Evolutionary conservation across 2,797 vertebrate genomes (phyloP).

Genomic region (Cryptoblepharus egeriae): DNA sequence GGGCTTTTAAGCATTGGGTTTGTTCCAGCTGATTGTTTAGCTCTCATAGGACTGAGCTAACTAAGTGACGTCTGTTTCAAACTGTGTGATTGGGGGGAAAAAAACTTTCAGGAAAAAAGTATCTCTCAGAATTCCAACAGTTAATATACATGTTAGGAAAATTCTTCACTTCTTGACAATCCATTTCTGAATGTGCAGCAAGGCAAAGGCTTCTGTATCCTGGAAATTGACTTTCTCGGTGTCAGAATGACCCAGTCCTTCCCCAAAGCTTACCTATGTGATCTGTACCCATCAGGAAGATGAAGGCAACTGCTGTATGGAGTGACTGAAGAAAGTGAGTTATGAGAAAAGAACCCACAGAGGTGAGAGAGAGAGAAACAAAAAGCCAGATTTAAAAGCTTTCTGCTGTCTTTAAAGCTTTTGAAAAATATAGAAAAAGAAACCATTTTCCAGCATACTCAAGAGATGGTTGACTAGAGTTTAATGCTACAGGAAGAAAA

Average conservation of each 20-base stretch:
- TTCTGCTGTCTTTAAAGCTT: conserved; percentile 8
- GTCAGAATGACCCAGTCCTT: background rate
- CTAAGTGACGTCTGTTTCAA: background rate
- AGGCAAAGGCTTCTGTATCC: background rate
- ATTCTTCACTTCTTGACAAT: conserved; percentile 1
- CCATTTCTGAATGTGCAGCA: background rate
- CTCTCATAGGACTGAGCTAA: background rate
- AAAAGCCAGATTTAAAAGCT: background rate
- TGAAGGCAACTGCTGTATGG: background rate
- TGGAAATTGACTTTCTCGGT: background rate
- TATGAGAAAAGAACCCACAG: conserved; percentile 1
- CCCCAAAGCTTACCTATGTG: background rate
- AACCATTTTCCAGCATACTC: background rate
- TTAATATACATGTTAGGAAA: background rate
- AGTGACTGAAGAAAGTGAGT: background rate
- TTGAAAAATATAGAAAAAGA: background rate
- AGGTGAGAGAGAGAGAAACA: background rate
- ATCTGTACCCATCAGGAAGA: background rate
- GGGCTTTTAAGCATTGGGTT: background rate
- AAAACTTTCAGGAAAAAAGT: background rate
- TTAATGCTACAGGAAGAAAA: background rate
- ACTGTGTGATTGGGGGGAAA: background rate
- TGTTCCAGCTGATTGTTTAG: background rate
- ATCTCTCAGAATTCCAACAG: background rate
- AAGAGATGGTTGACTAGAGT: background rate